Conservation (phyloP, 2,797 vertebrate species). For the Lateolabrax maculatus region DNA sequence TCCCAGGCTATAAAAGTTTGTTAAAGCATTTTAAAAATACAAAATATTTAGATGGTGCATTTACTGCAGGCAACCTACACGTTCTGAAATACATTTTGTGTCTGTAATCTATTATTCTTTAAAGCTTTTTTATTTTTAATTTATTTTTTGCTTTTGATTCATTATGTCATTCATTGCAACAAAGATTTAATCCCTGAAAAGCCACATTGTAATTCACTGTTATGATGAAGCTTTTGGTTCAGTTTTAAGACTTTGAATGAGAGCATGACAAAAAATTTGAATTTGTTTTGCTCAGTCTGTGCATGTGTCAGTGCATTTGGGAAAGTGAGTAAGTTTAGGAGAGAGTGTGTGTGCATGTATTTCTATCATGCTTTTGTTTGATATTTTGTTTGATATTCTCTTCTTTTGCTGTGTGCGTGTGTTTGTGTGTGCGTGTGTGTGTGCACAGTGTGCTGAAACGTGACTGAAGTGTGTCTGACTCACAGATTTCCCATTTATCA, state of each 20-base stretch:
- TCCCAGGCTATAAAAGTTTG: no score
- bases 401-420: constrained; percentile 5
- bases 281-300: neutral
- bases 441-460: constrained; percentile 1
- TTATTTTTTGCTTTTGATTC: neutral
- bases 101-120: neutral
- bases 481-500: constrained; percentile 9
- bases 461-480: constrained; percentile 25
- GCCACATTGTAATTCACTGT: neutral
- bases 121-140: neutral
- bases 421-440: neutral
- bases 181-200: constrained; percentile 1
- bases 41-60: neutral
- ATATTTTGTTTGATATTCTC: neutral
- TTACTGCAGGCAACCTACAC: neutral
- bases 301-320: constrained; percentile 11
- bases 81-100: neutral
- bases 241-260: neutral
- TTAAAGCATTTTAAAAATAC: neutral
- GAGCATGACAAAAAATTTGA: constrained; percentile 8
- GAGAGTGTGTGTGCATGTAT: constrained; percentile 2
- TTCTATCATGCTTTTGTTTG: neutral
- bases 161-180: constrained; percentile 9
- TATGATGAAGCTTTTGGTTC: neutral
- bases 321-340: neutral